Percentiles rank a stretch among this genome's conserved stretches.
Conservation (phyloP, 2,888 invertebrate genomes). For the Brachynemurus nebulosus region DNA sequence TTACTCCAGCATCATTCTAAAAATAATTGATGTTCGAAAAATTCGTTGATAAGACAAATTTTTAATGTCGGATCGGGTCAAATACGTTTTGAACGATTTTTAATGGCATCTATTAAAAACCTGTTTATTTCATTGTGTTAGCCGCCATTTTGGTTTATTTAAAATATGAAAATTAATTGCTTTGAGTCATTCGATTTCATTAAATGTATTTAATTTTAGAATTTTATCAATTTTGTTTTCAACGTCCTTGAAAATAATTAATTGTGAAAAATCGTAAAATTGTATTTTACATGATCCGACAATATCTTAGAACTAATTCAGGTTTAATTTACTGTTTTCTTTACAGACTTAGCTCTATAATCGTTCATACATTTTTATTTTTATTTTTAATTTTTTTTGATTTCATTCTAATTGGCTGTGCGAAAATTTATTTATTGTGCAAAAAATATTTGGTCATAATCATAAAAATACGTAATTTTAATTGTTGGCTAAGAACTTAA, state of each 20-base stretch:
- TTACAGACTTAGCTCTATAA: neutral
- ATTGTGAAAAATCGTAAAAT: neutral
- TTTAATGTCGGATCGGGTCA: neutral
- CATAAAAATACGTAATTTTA: no score
- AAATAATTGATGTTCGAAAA: neutral
- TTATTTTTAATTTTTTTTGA: no score
- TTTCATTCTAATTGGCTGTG: no score
- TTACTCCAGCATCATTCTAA: conserved; percentile 3
- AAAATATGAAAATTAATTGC: neutral
- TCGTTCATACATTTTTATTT: neutral
- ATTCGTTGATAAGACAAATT: neutral
- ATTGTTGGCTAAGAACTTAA: no score
- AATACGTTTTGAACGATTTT: neutral
- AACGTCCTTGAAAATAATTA: neutral
- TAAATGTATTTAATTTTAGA: no score
- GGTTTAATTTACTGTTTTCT: conserved; percentile 1
- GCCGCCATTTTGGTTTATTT: neutral
- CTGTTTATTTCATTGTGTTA: neutral
- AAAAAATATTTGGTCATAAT: no score
- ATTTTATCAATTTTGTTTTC: no score
- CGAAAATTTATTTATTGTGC: no score
- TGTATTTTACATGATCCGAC: neutral
- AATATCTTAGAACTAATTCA: neutral
- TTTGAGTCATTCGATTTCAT: no score
- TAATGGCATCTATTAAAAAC: neutral